These are phyloP conservation scores for Miltochrista miniata DNA, from an alignment of 2,888 invertebrate genomes.

Conservation along the genomic window DNA sequence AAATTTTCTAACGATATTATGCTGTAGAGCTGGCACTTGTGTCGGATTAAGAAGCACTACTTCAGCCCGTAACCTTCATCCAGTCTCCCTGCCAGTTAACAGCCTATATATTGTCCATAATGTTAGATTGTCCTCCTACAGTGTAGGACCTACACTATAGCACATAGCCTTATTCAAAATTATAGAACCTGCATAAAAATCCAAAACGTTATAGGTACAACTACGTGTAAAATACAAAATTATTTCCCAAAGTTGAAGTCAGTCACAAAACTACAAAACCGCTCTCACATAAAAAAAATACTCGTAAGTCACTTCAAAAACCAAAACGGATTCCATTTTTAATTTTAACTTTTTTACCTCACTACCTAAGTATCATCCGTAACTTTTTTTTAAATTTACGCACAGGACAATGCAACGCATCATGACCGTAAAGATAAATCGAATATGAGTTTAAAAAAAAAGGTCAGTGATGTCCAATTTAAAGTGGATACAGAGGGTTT, in stretches of 20 bases:
- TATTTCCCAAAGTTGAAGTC: neutral
- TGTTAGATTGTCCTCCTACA: too few species aligned
- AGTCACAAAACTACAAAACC: slow-evolving; percentile 6
- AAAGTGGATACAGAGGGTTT: slow-evolving; percentile 54
- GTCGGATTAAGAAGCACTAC: too few species aligned
- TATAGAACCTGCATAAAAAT: too few species aligned
- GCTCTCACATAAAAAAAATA: slow-evolving; percentile 11
- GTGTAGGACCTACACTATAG: too few species aligned
- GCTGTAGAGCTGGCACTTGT: too few species aligned
- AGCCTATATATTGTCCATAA: too few species aligned
- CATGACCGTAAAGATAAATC: slow-evolving; percentile 74
- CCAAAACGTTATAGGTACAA: too few species aligned
- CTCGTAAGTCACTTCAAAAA: slow-evolving; percentile 29
- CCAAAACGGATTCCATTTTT: slow-evolving; percentile 37
- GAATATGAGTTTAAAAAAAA: slow-evolving; percentile 60
- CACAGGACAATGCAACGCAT: slow-evolving; percentile 68
- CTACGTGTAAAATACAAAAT: too few species aligned
- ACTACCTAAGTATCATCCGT: slow-evolving; percentile 33
- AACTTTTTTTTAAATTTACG: slow-evolving; percentile 61
- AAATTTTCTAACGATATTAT: too few species aligned
- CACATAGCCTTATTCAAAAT: too few species aligned
- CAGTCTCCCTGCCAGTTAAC: too few species aligned
- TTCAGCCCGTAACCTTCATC: too few species aligned
- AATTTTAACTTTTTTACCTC: slow-evolving; percentile 32
- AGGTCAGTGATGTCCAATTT: slow-evolving; percentile 61